Evolutionary conservation across 2,888 invertebrate species (phyloP), one percentile per base, ranked within the genome.

Genomic region (Napeogenes inachia): DNA sequence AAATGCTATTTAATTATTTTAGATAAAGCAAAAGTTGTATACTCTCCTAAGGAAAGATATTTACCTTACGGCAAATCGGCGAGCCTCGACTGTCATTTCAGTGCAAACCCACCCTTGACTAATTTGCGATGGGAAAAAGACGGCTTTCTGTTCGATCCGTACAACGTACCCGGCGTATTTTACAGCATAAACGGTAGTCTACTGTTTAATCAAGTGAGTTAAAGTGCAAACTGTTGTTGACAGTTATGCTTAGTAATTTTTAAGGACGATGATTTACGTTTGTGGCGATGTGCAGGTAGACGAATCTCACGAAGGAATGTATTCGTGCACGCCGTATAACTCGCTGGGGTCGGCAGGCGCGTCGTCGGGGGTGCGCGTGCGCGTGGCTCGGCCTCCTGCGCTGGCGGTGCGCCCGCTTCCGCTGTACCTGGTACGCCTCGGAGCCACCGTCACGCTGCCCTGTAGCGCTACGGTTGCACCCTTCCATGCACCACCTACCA

Each of bases 101-200:
- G 96, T 74, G 95, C 98, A 4, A 98, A 98, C 89, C 98, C 98
- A 13, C 96, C 97, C 8, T 90, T 98, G 70, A 95, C 95, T 59
- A 96, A 95, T 79, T 91, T 98, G 62, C 93, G 96, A 69, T 98
- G 98, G 98, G 97, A 97, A 81, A 98, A 98, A 82, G 97, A 98
- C 80, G 97, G 96, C 21, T 95, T 97, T 73, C 92, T 96, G 1
- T 97, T 96, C 82, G 97, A 97, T 80, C 96, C 97, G 0, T 96
- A 95, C 88, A 96, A 96, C 82, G 96, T 96, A 54, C 96, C 93
- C 69, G 97, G 96, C 21, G 96, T 97, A 0, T 96, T 95, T 80
- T 95, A 95, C 79, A 93, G 95, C 75, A 91, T 94, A 74, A 97
- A 97, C 81, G 97, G 97, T 59, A 96, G 96, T 72, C 89, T 97